Evolutionary conservation across 2,888 invertebrate genomes (phyloP).

Genomic region (Lithophane semibrunnea): DNA sequence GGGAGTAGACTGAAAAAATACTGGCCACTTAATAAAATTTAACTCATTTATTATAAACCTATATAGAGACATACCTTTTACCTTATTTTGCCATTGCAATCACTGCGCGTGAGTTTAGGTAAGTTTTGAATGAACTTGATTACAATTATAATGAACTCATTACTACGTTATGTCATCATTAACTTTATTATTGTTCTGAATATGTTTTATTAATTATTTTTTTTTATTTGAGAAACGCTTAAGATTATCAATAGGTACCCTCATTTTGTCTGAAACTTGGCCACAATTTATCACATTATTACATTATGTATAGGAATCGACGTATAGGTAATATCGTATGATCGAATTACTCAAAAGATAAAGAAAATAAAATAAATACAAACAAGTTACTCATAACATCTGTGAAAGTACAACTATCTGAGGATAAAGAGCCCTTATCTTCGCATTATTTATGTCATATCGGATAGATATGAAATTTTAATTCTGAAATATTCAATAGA

Average conservation of each 20-base stretch:
- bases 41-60: background rate
- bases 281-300: constrained; percentile 13
- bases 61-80: background rate
- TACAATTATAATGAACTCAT: constrained; percentile 5
- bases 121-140: constrained; percentile 10
- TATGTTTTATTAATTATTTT: background rate
- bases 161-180: constrained; percentile 25
- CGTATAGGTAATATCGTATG: constrained; percentile 22
- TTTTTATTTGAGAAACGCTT: background rate
- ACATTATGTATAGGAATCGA: constrained; percentile 6
- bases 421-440: constrained; percentile 41
- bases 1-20: background rate
- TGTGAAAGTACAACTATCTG: constrained; percentile 51
- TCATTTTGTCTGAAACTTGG: background rate
- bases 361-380: constrained; percentile 41
- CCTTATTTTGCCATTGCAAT: constrained; percentile 21
- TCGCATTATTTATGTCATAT: constrained; percentile 28
- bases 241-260: background rate
- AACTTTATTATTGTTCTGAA: background rate
- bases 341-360: constrained; percentile 42
- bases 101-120: background rate
- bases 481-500: constrained; percentile 26
- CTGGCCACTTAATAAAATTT: background rate
- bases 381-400: constrained; percentile 35
- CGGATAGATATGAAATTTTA: background rate